Evolutionary conservation across 2,888 invertebrate genomes (phyloP).

Genomic region (Branchellion lobata): DNA sequence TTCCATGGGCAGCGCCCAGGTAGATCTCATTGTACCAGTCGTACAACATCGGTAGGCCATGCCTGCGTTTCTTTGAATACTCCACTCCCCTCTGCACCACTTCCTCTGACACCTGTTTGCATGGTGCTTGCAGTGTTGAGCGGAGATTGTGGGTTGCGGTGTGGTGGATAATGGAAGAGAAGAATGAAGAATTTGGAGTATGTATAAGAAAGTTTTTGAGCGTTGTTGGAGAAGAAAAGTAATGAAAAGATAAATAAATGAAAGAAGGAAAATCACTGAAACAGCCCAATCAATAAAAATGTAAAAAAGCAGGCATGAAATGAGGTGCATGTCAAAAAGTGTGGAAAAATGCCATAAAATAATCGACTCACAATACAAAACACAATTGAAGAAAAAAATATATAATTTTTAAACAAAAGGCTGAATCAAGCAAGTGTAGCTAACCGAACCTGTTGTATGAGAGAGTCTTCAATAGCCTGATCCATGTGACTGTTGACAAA

Average conservation of each 20-base stretch:
- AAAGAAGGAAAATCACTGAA: too few relatives aligned
- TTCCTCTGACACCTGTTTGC: neutral
- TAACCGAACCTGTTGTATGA: slow-evolving; percentile 1
- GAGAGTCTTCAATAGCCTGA: slow-evolving; percentile 59
- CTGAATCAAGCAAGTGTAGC: too few relatives aligned
- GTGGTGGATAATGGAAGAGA: slow-evolving; percentile 32
- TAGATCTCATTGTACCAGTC: slow-evolving; percentile 74
- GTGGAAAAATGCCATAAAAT: too few relatives aligned
- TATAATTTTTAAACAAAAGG: too few relatives aligned
- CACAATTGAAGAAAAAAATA: too few relatives aligned
- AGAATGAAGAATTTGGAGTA: neutral
- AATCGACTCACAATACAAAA: too few relatives aligned
- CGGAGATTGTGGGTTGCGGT: slow-evolving; percentile 32
- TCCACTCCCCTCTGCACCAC: neutral
- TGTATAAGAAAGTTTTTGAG: neutral
- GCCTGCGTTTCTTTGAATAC: neutral
- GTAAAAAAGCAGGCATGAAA: too few relatives aligned
- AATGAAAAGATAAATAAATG: too few relatives aligned
- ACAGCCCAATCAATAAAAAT: too few relatives aligned
- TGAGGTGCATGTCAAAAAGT: too few relatives aligned
- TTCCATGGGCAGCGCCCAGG: slow-evolving; percentile 84
- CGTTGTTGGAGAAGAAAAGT: too few relatives aligned
- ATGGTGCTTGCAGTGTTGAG: slow-evolving; percentile 30
- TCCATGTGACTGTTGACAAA: slow-evolving; percentile 73
- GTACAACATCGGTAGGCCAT: neutral